A percentile compares a stretch with the other conserved stretches of the same genome.
These are phyloP conservation scores for Beaufortia kweichowensis DNA, from an alignment of 2,113 vertebrate species.

Conservation along the genomic window DNA sequence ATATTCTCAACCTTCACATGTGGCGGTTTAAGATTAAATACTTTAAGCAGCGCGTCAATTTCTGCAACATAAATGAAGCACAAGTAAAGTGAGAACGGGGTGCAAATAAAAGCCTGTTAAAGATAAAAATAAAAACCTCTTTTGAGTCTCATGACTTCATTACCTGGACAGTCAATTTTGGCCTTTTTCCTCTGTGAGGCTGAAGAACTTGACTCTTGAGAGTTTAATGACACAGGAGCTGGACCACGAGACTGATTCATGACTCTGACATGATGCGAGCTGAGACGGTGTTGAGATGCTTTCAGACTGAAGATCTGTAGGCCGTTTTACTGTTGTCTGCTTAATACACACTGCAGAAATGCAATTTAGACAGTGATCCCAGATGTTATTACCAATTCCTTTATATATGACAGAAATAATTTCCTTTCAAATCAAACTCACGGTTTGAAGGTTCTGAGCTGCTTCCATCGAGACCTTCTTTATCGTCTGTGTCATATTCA, in stretches of 20 bases:
- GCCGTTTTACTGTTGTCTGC: not conserved
- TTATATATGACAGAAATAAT: not conserved
- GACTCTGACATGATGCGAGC: not conserved
- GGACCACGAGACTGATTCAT: not conserved
- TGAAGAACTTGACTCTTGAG: not conserved
- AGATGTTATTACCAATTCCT: not conserved
- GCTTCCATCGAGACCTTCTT: not conserved
- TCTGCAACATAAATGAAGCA: conserved; percentile 44
- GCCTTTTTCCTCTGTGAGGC: not conserved
- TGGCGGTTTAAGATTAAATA: conserved; percentile 42
- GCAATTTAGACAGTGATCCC: not conserved
- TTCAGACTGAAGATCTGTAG: not conserved
- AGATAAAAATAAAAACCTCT: too few species aligned
- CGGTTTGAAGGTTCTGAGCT: not conserved
- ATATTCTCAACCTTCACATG: conserved; percentile 5
- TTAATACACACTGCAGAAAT: conserved; percentile 14
- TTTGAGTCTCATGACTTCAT: too few species aligned
- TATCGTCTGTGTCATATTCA: not conserved
- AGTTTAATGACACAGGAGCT: not conserved
- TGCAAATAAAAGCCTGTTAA: not conserved
- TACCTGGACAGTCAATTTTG: conserved; percentile 22
- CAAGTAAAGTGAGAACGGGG: not conserved
- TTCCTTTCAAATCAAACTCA: conserved; percentile 2
- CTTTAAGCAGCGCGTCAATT: conserved; percentile 17
- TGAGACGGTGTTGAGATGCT: not conserved